Evolutionary conservation across 1,140 invertebrate genomes (phyloP), one percentile per base, ranked within the genome.

Genomic region (Cotesia vestalis): DNA sequence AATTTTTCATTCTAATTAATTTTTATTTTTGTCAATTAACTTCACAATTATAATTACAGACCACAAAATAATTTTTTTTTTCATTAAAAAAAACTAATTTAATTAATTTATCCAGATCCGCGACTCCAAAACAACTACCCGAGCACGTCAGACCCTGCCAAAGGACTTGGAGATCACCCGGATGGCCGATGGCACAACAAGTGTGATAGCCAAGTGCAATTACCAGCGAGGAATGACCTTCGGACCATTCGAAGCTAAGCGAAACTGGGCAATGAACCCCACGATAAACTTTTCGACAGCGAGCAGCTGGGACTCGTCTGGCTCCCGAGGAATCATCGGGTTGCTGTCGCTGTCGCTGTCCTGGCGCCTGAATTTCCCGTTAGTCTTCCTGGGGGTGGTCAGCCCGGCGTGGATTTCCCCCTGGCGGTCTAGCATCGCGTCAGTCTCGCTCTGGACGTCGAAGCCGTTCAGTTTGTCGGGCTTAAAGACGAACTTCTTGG

Each of bases 391-490:
- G 4, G 83, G 82, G 17, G 79, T 83, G 68, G 80, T 81, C 38
- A 86, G 71, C 8, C 83, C 83, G 57, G 82, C 74, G 67, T 86
- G 81, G 57, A 88, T 63, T 70, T 88, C 85, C 62, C 79, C 88
- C 73, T 92, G 93, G 17, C 93, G 85, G 73, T 97, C 95, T 17
- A 94, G 81, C 88, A 94, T 90, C 0, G 96, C 96, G 87, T 99
- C 96, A 20, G 91, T 92, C 77, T 96, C 94, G 38, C 89, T 90
- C 82, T 96, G 93, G 8, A 97, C 88, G 78, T 98, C 96, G 87
- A 98, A 99, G 68, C 95, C 93, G 89, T 99, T 99, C 85, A 96
- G 90, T 82, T 90, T 93, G 79, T 98, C 96, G 5, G 97, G 94
- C 82, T 96, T 96, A 81, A 99, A 98, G 0, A 96, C 89, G 88